A percentile compares a stretch with the other conserved stretches of the same genome.
Conservation (phyloP, 2,888 invertebrate species). For the Romanomermis culicivorax region DNA sequence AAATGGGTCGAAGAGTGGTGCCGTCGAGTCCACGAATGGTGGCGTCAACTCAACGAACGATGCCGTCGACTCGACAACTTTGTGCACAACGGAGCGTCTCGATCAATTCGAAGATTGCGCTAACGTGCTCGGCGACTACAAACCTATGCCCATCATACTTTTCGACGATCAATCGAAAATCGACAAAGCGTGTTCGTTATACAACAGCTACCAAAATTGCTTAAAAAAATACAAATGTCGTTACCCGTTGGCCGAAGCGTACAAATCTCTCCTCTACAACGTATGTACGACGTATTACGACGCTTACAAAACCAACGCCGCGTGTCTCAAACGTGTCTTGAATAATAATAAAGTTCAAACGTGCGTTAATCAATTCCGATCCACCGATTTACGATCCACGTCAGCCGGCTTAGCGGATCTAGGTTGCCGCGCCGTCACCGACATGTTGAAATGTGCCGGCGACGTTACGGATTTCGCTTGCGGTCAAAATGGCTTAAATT, state of each 20-base stretch:
- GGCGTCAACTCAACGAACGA: neutral
- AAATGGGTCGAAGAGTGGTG: neutral
- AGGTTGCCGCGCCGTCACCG: neutral
- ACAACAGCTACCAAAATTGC: neutral
- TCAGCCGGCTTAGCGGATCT: neutral
- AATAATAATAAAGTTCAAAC: neutral
- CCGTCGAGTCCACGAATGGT: neutral
- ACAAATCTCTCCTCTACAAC: neutral
- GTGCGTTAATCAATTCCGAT: neutral
- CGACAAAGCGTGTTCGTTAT: neutral
- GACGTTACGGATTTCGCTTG: neutral
- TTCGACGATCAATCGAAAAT: neutral
- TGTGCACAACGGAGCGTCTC: neutral
- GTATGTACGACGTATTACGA: neutral
- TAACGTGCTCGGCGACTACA: neutral
- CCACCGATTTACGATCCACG: neutral
- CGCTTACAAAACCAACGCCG: neutral
- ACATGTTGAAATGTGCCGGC: conserved; percentile 1
- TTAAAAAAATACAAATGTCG: neutral
- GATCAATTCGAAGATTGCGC: neutral
- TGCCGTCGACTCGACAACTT: neutral
- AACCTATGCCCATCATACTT: neutral
- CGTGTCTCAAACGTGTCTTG: neutral
- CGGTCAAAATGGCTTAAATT: neutral
- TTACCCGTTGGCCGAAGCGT: neutral